These are phyloP conservation scores for Psittacula derbiana DNA, from an alignment of 2,797 vertebrate genomes.

Conservation along the genomic window DNA sequence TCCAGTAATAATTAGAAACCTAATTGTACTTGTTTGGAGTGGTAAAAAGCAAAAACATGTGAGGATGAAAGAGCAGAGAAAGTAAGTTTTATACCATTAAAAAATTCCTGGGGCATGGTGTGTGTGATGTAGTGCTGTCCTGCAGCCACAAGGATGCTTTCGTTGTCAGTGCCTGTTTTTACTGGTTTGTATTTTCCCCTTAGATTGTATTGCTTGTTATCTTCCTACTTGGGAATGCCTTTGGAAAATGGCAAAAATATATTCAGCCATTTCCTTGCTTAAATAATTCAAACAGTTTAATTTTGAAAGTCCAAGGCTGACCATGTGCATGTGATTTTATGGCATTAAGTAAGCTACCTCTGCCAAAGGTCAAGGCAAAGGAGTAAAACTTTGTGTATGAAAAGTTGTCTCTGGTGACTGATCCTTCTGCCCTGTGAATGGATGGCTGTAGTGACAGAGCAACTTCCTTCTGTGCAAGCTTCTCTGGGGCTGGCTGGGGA, in stretches of 20 bases:
- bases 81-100: not conserved
- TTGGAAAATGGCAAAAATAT: not conserved
- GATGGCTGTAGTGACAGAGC: not conserved
- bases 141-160: not conserved
- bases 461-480: not conserved
- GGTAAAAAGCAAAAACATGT: not conserved
- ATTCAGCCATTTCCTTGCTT: not conserved
- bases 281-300: not conserved
- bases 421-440: not conserved
- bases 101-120: not conserved
- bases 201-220: not conserved
- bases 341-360: not conserved
- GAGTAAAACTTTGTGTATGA: not conserved
- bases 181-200: not conserved
- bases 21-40: not conserved
- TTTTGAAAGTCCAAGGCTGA: not conserved
- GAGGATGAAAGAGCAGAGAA: not conserved
- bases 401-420: fast-evolving
- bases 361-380: not conserved
- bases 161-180: not conserved
- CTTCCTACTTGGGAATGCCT: not conserved
- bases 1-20: not conserved
- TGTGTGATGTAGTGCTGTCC: not conserved
- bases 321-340: not conserved
- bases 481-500: not conserved